Percentiles rank a stretch among this genome's conserved stretches.
Evolutionary conservation across 2,888 invertebrate species (phyloP).

Genomic region (Clusia tigrina): DNA sequence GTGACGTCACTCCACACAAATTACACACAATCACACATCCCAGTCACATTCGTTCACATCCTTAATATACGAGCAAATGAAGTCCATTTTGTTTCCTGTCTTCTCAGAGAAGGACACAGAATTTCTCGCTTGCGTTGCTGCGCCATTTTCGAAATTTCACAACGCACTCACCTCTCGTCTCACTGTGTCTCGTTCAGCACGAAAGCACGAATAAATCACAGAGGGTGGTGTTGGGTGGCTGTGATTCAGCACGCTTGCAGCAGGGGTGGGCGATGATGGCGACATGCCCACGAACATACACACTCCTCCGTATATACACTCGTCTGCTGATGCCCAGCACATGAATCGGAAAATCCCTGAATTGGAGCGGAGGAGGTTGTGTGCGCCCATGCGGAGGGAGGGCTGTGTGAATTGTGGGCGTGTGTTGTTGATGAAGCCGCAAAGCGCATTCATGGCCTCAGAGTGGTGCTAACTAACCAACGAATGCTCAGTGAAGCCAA

Average conservation of each 20-base stretch:
- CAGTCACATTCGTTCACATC: too few relatives aligned
- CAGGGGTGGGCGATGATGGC: not conserved
- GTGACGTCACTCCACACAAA: too few relatives aligned
- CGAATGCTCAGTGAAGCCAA: not conserved
- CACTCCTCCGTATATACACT: not conserved
- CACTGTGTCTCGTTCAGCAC: not conserved
- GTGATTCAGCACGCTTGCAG: not conserved
- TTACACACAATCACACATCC: too few relatives aligned
- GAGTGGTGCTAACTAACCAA: too few relatives aligned
- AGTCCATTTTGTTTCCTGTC: too few relatives aligned
- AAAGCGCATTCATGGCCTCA: too few relatives aligned
- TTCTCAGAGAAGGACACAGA: too few relatives aligned
- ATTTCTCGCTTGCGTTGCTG: too few relatives aligned
- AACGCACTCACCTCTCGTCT: slow-evolving; percentile 1
- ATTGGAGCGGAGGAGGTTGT: too few relatives aligned
- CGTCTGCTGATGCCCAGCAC: not conserved
- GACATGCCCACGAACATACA: not conserved
- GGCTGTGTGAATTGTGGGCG: not conserved
- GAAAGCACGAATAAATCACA: slow-evolving; percentile 1
- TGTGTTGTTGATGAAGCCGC: not conserved
- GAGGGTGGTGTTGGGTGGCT: not conserved
- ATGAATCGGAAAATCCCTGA: not conserved
- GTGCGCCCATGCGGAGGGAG: not conserved
- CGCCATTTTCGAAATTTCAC: not conserved
- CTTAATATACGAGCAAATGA: too few relatives aligned